Percentiles rank a stretch among this genome's conserved stretches.
Conservation (phyloP, 2,797 vertebrate genomes). For the Gobio occitaniae region DNA sequence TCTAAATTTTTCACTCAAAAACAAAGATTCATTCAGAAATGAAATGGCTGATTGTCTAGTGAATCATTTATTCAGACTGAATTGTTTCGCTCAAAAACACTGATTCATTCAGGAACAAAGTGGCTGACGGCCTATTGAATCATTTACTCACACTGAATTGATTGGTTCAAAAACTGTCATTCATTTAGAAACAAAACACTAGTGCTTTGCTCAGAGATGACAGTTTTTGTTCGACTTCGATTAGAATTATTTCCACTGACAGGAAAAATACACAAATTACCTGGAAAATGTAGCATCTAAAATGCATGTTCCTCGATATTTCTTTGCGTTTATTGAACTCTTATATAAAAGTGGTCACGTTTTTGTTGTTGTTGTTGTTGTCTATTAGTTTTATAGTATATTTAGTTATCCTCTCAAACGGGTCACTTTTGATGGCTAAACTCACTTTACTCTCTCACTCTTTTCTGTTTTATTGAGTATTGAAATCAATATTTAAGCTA, state of each 20-base stretch:
- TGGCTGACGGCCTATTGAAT: background rate
- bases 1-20: background rate
- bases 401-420: slow-evolving; percentile 32
- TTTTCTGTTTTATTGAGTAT: slow-evolving; percentile 68
- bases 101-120: background rate
- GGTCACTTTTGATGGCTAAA: slow-evolving; percentile 47
- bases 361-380: background rate
- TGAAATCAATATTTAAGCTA: slow-evolving; percentile 74
- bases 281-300: background rate
- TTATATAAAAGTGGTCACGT: background rate
- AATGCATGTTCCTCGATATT: background rate
- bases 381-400: background rate
- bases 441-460: slow-evolving; percentile 39
- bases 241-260: background rate
- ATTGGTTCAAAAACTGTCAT: background rate
- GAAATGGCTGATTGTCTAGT: background rate
- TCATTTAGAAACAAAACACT: background rate
- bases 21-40: background rate
- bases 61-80: background rate
- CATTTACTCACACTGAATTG: background rate
- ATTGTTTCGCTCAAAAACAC: background rate
- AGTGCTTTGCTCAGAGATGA: background rate
- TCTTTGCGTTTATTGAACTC: background rate
- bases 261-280: background rate
- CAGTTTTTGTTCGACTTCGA: background rate